Evolutionary conservation across 53 echinoderm and acorn worm genomes (phyloP).

Genomic region (Henricia sp.): DNA sequence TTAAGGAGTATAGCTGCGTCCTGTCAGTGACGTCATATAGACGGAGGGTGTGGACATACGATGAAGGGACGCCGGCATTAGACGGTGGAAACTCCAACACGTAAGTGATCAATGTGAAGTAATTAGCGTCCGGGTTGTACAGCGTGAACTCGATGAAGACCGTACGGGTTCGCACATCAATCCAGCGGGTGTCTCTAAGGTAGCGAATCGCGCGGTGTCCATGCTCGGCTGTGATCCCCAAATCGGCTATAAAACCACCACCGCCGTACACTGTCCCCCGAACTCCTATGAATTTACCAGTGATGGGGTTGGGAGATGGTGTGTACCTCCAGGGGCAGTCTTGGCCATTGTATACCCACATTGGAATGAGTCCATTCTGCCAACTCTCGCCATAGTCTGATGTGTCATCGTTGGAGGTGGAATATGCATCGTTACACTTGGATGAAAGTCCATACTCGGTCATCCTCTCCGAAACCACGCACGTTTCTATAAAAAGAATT

Average conservation of each 20-base stretch:
- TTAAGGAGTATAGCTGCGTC: slow-evolving; percentile 18
- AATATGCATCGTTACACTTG: slow-evolving; percentile 5
- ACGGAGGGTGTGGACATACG: slow-evolving; percentile 52
- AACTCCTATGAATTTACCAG: not conserved
- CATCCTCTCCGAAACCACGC: not conserved
- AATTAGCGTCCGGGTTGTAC: slow-evolving; percentile 69
- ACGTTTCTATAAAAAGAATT: slow-evolving; percentile 22
- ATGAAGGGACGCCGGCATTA: slow-evolving; percentile 37
- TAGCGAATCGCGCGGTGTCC: slow-evolving; percentile 12
- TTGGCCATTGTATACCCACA: not conserved
- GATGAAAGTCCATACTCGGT: not conserved
- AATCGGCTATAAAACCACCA: slow-evolving; percentile 63
- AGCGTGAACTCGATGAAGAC: slow-evolving; percentile 69
- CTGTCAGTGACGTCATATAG: slow-evolving; percentile 63
- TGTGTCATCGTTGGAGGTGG: not conserved
- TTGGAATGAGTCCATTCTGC: not conserved
- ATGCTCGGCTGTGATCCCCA: slow-evolving; percentile 28
- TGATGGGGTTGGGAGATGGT: not conserved
- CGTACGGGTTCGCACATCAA: slow-evolving; percentile 56
- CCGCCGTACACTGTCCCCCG: slow-evolving; percentile 35
- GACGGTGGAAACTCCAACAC: slow-evolving; percentile 61
- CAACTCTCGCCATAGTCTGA: not conserved
- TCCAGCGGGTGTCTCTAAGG: slow-evolving; percentile 54
- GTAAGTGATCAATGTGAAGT: slow-evolving; percentile 65
- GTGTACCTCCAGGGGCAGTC: slow-evolving; percentile 21